A percentile compares a stretch with the other conserved stretches of the same genome.
phyloP scores from a whole-genome alignment of 2,113 vertebrate species.

The Tragelaphus imberbis region DNA sequence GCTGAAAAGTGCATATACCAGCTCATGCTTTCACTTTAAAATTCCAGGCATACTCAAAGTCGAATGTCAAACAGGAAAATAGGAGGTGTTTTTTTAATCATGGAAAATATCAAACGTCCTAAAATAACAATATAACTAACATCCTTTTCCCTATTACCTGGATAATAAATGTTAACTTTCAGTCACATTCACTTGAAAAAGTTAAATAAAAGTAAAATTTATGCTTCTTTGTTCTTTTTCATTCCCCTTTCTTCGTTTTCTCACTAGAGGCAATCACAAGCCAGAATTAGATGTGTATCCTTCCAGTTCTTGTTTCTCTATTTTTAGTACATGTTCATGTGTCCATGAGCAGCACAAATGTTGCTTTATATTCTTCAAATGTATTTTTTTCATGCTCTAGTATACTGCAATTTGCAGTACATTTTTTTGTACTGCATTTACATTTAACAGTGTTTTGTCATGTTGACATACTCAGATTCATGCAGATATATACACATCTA shows the following conservation, averaged over 20 bases:
- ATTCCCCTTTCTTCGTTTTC: not conserved
- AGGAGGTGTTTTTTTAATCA: not conserved
- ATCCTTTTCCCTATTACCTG: not conserved
- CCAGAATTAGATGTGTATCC: not conserved
- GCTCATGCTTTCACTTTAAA: not conserved
- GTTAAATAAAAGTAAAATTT: not conserved
- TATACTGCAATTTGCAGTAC: not conserved
- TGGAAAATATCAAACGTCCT: not conserved
- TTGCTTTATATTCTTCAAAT: not conserved
- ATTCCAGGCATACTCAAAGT: not conserved
- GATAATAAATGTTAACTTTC: not conserved
- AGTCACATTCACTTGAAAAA: conserved; percentile 17
- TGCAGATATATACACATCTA: not conserved
- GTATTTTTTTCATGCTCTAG: not conserved
- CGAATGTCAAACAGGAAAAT: not conserved
- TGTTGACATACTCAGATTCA: not conserved
- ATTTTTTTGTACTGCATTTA: not conserved
- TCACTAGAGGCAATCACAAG: not conserved
- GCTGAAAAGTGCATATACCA: not conserved
- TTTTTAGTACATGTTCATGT: not conserved
- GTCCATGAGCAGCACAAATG: not conserved
- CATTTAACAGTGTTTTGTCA: not conserved
- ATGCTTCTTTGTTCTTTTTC: conserved; percentile 3
- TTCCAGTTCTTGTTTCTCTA: not conserved
- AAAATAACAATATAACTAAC: not conserved